Evolutionary conservation across 2,888 invertebrate genomes (phyloP).

Genomic region (Siphonodentalium dalli): DNA sequence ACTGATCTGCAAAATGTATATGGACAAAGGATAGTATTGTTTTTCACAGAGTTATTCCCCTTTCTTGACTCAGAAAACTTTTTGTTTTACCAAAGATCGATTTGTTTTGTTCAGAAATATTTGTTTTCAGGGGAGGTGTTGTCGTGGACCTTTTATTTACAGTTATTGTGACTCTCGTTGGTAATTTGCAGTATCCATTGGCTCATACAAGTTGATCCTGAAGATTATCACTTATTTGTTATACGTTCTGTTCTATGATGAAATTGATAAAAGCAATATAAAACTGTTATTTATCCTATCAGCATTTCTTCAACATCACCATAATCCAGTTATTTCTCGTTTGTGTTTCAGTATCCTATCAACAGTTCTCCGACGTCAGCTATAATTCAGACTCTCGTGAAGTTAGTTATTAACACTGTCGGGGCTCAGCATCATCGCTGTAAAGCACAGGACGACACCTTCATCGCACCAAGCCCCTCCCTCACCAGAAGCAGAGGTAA

Average conservation of each 20-base stretch:
- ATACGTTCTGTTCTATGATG: neutral
- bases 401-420: conserved; percentile 89
- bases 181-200: neutral
- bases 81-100: no score
- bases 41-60: no score
- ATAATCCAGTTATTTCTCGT: neutral
- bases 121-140: no score
- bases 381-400: conserved; percentile 77
- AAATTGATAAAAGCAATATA: no score
- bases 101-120: no score
- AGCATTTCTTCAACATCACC: no score
- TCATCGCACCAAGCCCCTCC: conserved; percentile 58
- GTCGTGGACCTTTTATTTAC: no score
- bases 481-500: conserved; percentile 59
- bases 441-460: conserved; percentile 69
- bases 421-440: conserved; percentile 92
- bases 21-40: no score
- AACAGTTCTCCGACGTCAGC: conserved; percentile 56
- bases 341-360: conserved; percentile 58
- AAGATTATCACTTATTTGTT: neutral
- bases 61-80: no score
- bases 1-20: no score
- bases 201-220: neutral
- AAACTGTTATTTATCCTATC: no score
- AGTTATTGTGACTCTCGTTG: no score